Evolutionary conservation across 2,797 vertebrate genomes (phyloP), one percentile per base, ranked within the genome.

Genomic region (Agapornis canus): DNA sequence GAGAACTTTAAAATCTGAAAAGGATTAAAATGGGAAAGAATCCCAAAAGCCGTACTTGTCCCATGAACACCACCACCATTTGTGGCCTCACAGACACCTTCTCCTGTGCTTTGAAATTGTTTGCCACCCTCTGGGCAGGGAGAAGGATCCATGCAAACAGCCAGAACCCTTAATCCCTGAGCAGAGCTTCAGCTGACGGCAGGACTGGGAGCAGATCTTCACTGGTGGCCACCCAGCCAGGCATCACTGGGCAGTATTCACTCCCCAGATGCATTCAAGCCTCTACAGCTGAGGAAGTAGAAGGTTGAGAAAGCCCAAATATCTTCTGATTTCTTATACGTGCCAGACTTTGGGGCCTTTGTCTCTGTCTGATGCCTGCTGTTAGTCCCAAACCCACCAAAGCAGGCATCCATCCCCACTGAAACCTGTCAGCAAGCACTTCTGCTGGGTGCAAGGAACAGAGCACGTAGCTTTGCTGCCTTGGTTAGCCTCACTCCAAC

Each of bases 1-100:
- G 82, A 70, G 63, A 84, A 66, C 66, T 65, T 94, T 66, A 84
- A 83, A 86, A 82, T 77, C 76, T 82, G 57, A 89, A 84, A 84
- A 59, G 43, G 68, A 89, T 63, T 72, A 72, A 59, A 63, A 79
- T 45, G 32, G 61, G 61, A 76, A 90, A 79, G 32, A 20, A 79
- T 90, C 47, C 21, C 61, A 69, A 45, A 89, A 29, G 40, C 42
- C 0, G 0, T 77, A 52, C 68, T 89, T 52, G 79, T 94, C 68
- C 89, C 56, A 42, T 56, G 49, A 89, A n/a, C 32, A 12, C 48
- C 25, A 10, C 59, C 54, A 49, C 37, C 47, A 35, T 56, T 79
- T 70, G 43, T 76, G 31, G 60, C 60, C 78, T 90, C 68, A 26
- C 27, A 68, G 57, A 75, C 61, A 91, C 70, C 51, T 82, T 76